phyloP scores from a whole-genome alignment of 2,113 vertebrate species.

The Hoplias malabaricus region DNA sequence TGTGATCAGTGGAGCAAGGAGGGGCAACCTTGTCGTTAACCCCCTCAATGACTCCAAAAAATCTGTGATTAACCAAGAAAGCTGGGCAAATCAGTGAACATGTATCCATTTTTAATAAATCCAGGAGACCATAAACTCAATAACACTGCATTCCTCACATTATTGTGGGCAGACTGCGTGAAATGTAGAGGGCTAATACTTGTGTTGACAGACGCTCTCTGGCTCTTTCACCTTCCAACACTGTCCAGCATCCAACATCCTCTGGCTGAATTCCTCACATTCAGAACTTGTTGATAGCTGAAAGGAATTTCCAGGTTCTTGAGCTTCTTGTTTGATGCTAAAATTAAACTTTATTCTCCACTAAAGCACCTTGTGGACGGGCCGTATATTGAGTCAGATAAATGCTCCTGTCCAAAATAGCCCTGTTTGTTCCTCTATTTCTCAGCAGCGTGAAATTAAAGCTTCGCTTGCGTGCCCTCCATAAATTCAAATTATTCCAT shows the following conservation, averaged over 20 bases:
- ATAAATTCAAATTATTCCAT: slow-evolving; percentile 40
- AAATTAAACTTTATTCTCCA: slow-evolving; percentile 40
- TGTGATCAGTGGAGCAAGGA: too few relatives aligned
- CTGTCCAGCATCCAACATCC: slow-evolving; percentile 15
- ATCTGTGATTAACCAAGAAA: too few relatives aligned
- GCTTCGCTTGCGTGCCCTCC: slow-evolving; percentile 31
- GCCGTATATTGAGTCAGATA: slow-evolving; percentile 10
- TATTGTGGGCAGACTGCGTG: slow-evolving; percentile 27
- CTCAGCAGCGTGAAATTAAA: slow-evolving; percentile 36
- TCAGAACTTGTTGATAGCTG: slow-evolving; percentile 39
- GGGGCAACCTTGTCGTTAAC: too few relatives aligned
- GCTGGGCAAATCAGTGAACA: slow-evolving; percentile 7
- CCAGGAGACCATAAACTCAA: slow-evolving; percentile 5
- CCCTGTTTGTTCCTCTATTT: slow-evolving; percentile 24
- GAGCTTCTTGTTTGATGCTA: slow-evolving; percentile 40
- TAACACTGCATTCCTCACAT: slow-evolving; percentile 39
- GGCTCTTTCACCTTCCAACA: slow-evolving; percentile 22
- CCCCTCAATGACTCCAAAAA: not conserved
- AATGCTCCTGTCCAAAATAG: slow-evolving; percentile 36
- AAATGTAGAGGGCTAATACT: slow-evolving; percentile 37
- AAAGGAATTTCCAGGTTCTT: slow-evolving; percentile 40
- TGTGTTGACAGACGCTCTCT: slow-evolving; percentile 22
- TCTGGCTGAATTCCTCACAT: slow-evolving; percentile 27
- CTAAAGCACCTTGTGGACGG: slow-evolving; percentile 27
- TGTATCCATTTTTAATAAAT: slow-evolving; percentile 8